Percentiles rank a stretch among this genome's conserved stretches.
These are phyloP conservation scores for Esox masquinongy DNA, from an alignment of 2,797 vertebrate genomes.

Conservation along the genomic window DNA sequence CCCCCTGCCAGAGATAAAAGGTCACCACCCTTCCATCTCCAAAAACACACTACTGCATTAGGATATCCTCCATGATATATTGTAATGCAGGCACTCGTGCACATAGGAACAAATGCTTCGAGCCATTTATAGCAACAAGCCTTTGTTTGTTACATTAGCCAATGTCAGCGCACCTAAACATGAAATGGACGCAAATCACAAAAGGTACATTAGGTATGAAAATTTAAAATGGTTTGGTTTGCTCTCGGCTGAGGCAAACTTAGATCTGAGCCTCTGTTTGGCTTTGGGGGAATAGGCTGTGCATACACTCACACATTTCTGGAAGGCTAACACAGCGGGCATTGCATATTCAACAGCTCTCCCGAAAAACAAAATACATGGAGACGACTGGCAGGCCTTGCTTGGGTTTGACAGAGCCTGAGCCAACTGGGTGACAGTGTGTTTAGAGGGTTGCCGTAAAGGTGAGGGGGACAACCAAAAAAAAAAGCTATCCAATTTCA, in stretches of 20 bases:
- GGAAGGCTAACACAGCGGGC: not conserved
- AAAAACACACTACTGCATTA: not conserved
- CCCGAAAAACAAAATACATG: not conserved
- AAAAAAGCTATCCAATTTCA: not conserved
- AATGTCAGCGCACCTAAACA: not conserved
- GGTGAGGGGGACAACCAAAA: not conserved
- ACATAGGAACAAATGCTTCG: not conserved
- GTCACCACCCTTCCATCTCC: not conserved
- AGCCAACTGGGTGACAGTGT: not conserved
- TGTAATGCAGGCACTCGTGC: not conserved
- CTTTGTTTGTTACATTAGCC: not conserved
- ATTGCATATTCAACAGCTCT: slow-evolving; percentile 1
- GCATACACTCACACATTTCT: not conserved
- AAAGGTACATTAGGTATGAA: not conserved
- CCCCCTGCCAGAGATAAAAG: not conserved
- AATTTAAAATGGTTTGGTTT: not conserved
- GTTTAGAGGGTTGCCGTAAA: not conserved
- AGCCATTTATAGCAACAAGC: not conserved
- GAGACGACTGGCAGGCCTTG: not conserved
- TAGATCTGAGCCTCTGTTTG: not conserved
- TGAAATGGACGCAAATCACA: not conserved
- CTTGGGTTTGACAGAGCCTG: not conserved
- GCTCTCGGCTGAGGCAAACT: not conserved
- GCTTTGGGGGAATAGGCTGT: not conserved
- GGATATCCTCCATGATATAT: not conserved